phyloP scores from a whole-genome alignment of 2,888 invertebrate genomes.

The Taphrorychus bicolor region DNA sequence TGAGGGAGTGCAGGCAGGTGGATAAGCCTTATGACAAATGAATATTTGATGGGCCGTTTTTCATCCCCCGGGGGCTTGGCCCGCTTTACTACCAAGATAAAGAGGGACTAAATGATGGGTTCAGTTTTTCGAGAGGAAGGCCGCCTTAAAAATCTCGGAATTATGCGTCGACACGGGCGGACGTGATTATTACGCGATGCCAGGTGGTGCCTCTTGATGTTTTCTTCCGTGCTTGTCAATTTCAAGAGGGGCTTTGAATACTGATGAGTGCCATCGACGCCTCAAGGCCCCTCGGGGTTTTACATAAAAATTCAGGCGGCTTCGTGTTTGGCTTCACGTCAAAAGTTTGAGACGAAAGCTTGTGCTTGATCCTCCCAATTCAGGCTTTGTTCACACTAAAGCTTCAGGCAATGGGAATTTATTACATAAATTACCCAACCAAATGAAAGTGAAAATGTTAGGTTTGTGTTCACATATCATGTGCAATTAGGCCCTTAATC shows the following conservation, averaged over 20 bases:
- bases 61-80: not conserved
- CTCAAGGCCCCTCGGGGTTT: not conserved
- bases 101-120: conserved; percentile 3
- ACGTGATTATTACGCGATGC: not conserved
- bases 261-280: not conserved
- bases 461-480: no score
- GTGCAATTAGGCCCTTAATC: no score
- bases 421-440: no score
- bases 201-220: conserved; percentile 2
- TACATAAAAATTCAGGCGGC: no score
- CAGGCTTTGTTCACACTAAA: no score
- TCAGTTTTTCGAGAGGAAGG: not conserved
- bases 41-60: not conserved
- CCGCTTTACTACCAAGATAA: not conserved
- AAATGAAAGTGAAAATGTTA: no score
- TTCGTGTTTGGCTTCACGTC: no score
- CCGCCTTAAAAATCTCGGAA: conserved; percentile 1
- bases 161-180: conserved; percentile 1
- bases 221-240: conserved; percentile 5
- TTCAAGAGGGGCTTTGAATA: not conserved
- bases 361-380: no score
- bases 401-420: no score
- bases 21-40: not conserved
- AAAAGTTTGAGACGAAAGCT: no score
- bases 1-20: not conserved